Base-by-base conservation (phyloP, 2,113 vertebrate genomes). In the Propithecus coquereli region DNA sequence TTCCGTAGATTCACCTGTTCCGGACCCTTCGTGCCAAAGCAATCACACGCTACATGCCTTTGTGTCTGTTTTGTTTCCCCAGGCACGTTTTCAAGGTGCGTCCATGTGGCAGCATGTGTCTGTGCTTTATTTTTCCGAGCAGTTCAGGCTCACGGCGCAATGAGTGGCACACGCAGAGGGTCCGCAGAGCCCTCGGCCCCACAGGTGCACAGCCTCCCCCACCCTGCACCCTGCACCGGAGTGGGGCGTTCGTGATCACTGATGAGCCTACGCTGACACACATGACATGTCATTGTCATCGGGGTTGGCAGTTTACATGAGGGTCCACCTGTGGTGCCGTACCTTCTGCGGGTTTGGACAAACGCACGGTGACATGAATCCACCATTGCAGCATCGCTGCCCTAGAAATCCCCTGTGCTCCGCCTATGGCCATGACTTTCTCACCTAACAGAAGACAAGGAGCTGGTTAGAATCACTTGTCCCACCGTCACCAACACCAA, bases 401-500 rank as follows among this genome's bases (percentile, higher is more conserved):
- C 91, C 73, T 25, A 9, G 43, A 81, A 20, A 9, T 2, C 43
- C 27, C 27, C 23, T 0, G 45, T 3, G 45, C 4, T 9, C 47
- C 8, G 14, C n/a, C n/a, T n/a, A 8, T 1, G 3, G 30, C n/a
- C 9, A 27, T 2, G 27, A 30, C 37, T 22, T 20, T 22, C 14
- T 3, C 34, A 1, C 25, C n/a, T 2, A 0, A 6, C 14, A 9
- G 83, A 34, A n/a, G 37, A 71, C 16, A 2, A 66, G 37, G 59
- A 47, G n/a, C 0, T 14, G 25, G 16, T 32, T 2, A 0, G 0
- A 3, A 4, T 0, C 16, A 6, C 0, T 2, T 2, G 13, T 25
- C 3, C 32, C 66, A 13, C 43, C 4, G 1, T 20, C 43, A 5
- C 82, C 88, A 13, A 8, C 13, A 2, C 66, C 13, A 0, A 4